Evolutionary conservation across 2,888 invertebrate species (phyloP), one percentile per base, ranked within the genome.

Genomic region (Laothoe populi): DNA sequence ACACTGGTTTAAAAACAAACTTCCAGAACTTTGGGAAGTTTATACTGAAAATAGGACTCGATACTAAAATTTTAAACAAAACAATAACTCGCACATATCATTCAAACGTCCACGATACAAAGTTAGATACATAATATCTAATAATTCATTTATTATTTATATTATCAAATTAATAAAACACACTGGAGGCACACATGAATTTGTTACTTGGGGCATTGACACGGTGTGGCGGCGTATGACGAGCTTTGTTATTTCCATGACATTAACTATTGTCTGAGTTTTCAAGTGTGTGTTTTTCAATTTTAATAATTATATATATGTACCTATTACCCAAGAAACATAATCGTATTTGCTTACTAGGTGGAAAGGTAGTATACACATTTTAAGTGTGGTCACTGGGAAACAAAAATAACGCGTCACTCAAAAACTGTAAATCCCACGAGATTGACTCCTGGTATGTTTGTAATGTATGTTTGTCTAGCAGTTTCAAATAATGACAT

Each of bases 181-280:
- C 65, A 46, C 48, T 38, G 42, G 62, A 66, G 63, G 62, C 70
- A 67, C 67, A 70, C 68, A 66, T 60, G 64, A 63, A 59, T 66
- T 72, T 73, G 88, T 88, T 90, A 89, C 86, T 88, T 77, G 68
- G 76, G 79, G 81, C 74, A 73, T 72, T 73, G 70, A 86, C 86
- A 88, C 86, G 87, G 77, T 84, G 81, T 84, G 88, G 90, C 88
- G 86, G 87, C 92, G 92, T 92, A 92, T 92, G 92, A 91, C 90
- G 90, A 90, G 90, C 86, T 84, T 84, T 82, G 78, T 85, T 78
- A 77, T 78, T 78, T 38, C 38, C 23, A 60, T 60, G 38, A 31
- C 45, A 31, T 59, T 16, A 31, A 24, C 40, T 24, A 60, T 48
- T 49, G 53, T 42, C 42, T 26, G 16, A 31, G 26, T 45, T 57